Evolutionary conservation across 30 jellyfish, hydroid and myxozoan species (phyloP).

Genomic region (Turritopsis dohrnii): DNA sequence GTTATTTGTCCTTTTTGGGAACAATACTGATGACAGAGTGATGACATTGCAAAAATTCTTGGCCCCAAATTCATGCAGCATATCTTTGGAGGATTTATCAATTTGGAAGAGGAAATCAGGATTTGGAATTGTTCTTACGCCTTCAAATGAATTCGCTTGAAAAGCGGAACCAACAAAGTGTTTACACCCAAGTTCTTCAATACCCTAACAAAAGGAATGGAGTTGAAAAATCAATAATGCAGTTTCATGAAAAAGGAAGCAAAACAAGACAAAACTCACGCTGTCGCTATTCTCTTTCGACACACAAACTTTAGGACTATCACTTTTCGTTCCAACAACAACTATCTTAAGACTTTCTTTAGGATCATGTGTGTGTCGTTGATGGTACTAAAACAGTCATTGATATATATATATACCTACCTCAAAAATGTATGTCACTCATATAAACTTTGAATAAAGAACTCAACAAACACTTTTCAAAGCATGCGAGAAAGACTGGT

Average conservation of each 20-base stretch:
- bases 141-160: background rate
- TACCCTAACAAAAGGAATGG: background rate
- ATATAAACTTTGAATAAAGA: too few species aligned
- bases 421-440: too few species aligned
- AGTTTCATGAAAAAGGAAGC: background rate
- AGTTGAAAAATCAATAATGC: background rate
- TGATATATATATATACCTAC: too few species aligned
- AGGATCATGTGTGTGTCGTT: background rate
- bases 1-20: too few species aligned
- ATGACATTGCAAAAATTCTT: too few species aligned
- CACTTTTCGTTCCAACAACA: conserved; percentile 10
- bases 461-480: background rate
- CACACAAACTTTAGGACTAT: background rate
- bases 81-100: too few species aligned
- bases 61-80: too few species aligned
- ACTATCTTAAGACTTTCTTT: background rate
- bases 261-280: background rate
- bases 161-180: background rate
- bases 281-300: background rate
- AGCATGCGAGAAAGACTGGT: too few species aligned
- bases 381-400: background rate
- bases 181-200: background rate
- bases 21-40: too few species aligned
- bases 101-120: too few species aligned
- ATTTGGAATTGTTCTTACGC: background rate